Evolutionary conservation across 1,140 invertebrate genomes (phyloP).

Genomic region (Centruroides vittatus): DNA sequence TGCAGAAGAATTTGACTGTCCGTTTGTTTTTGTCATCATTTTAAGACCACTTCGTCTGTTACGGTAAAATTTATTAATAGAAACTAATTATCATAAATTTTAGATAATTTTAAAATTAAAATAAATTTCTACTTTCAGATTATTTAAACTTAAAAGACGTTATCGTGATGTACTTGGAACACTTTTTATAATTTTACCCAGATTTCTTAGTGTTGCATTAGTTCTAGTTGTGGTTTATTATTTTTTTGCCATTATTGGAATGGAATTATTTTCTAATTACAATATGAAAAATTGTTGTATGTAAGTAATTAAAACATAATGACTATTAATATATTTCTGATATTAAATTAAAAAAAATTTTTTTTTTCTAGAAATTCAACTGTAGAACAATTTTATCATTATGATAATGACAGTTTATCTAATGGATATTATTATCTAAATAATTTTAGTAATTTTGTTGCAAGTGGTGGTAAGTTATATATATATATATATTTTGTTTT

Average conservation of each 20-base stretch:
- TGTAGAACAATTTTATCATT: slow-evolving; percentile 70
- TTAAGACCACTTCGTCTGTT: slow-evolving; percentile 30
- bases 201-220: slow-evolving; percentile 55
- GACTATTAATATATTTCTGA: too few species aligned
- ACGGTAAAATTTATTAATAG: slow-evolving; percentile 34
- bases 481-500: too few species aligned
- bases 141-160: slow-evolving; percentile 58
- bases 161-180: slow-evolving; percentile 82
- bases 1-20: slow-evolving; percentile 24
- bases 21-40: slow-evolving; percentile 30
- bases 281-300: slow-evolving; percentile 70
- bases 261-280: slow-evolving; percentile 68
- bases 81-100: not conserved
- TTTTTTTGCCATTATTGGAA: slow-evolving; percentile 79
- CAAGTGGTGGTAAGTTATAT: slow-evolving; percentile 27
- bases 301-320: slow-evolving; percentile 35
- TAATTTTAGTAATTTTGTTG: slow-evolving; percentile 50
- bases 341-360: not conserved
- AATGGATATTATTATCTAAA: slow-evolving; percentile 77
- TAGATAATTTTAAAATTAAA: too few species aligned
- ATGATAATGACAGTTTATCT: slow-evolving; percentile 41
- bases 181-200: slow-evolving; percentile 59
- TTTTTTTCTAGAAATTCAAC: slow-evolving; percentile 51
- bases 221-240: slow-evolving; percentile 79
- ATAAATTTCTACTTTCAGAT: slow-evolving; percentile 20